Base-by-base conservation (phyloP, 2,888 invertebrate species). In the Pterostichus madidus region DNA sequence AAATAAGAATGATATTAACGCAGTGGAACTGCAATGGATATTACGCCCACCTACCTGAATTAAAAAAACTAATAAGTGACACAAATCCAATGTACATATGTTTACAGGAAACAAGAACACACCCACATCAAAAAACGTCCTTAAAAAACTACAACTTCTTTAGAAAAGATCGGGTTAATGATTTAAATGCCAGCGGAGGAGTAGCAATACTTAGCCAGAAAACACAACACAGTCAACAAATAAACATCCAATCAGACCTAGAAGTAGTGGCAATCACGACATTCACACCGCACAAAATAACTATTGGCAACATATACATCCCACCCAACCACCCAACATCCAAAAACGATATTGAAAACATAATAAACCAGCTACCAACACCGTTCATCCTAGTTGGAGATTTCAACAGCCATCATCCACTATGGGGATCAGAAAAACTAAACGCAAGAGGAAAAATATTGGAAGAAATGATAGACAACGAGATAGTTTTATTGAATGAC, bases 241-340 rank as follows among this genome's bases (percentile, higher is more conserved):
- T 44, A 24, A 15, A 15, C 24, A 44, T 75, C n/a, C 31, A n/a
- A 44, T 15, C 75, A n/a, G 31, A 44, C 7, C 75, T 75, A 44
- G 75, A 75, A 46, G 75, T 46, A 17, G 31, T 75, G 5, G 75
- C 75, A n/a, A 75, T 75, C 46, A 17, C 75, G n/a, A 75, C 75
- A n/a, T 49, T 15, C n/a, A 11, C 10, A 6, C 75, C 75, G 8
- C 5, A 44, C 5, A 75, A 75, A 46, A 49, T 75, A 11, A 75
- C 75, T 13, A 17, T 75, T 10, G 46, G 75, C 24, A 46, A 75
- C 17, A 49, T 75, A 44, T 75, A 75, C 52, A 31, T 75, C n/a
- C 75, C 75, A 13, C 75, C 75, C 5, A 24, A 24, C 10, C 46
- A 49, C 13, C 35, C 15, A 10, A 44, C 11, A 44, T 13, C 73